Conservation (phyloP, 2,888 invertebrate species). For the Oscheius sp. region DNA sequence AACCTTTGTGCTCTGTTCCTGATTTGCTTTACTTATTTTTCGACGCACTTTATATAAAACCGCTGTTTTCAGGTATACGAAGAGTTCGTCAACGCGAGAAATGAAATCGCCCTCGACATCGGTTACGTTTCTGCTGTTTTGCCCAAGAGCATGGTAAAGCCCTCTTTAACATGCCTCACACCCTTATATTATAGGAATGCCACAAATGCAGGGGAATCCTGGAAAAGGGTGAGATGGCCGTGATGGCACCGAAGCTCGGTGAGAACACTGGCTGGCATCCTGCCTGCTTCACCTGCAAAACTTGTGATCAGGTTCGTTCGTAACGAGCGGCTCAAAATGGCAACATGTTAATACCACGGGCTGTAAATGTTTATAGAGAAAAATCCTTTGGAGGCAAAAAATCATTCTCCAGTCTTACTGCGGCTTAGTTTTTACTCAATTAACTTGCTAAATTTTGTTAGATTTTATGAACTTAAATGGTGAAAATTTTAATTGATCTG, state of each 20-base stretch:
- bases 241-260: constrained; percentile 85
- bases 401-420: neutral
- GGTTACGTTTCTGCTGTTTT: constrained; percentile 79
- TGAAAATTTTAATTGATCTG: too few relatives aligned
- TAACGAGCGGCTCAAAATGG: neutral
- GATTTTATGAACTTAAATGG: too few relatives aligned
- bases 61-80: constrained; percentile 80
- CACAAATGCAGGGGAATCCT: constrained; percentile 85
- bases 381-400: neutral
- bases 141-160: constrained; percentile 73
- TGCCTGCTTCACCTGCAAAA: constrained; percentile 80
- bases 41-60: too few relatives aligned
- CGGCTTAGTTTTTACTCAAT: neutral
- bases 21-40: too few relatives aligned
- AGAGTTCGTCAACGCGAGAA: constrained; percentile 92
- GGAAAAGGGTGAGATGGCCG: constrained; percentile 84
- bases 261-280: constrained; percentile 71
- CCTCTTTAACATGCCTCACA: neutral
- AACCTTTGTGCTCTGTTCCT: too few relatives aligned
- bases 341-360: neutral
- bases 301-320: constrained; percentile 66
- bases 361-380: too few relatives aligned
- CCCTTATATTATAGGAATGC: constrained; percentile 80
- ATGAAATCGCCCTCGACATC: constrained; percentile 94
- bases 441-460: too few relatives aligned